These are phyloP conservation scores for Globodera ellingtonae DNA, from an alignment of 1,140 invertebrate genomes.

Conservation along the genomic window DNA sequence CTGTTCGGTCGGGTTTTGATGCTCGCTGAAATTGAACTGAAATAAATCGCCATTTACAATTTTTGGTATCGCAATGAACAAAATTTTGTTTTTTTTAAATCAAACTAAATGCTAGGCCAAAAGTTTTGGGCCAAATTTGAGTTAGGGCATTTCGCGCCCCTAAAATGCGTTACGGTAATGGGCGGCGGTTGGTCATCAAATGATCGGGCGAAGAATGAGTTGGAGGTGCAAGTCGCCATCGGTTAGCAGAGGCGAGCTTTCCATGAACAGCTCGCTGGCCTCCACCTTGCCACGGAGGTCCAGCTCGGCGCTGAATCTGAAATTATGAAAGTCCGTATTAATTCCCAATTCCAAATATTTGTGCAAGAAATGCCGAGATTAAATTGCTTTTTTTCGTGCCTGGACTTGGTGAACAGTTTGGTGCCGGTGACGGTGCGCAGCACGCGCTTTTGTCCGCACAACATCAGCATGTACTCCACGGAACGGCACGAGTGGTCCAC, in stretches of 20 bases:
- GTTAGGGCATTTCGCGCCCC: too few relatives aligned
- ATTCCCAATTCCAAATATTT: background rate
- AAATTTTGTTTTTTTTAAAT: too few relatives aligned
- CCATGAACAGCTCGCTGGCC: constrained; percentile 41
- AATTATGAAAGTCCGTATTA: constrained; percentile 24
- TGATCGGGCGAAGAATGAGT: constrained; percentile 45
- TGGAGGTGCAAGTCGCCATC: constrained; percentile 50
- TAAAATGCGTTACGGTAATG: too few relatives aligned
- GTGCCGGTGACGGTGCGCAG: constrained; percentile 66
- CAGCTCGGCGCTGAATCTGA: constrained; percentile 51
- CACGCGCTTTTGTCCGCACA: constrained; percentile 66
- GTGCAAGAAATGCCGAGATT: too few relatives aligned
- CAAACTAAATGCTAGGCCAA: too few relatives aligned
- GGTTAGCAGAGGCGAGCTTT: constrained; percentile 40
- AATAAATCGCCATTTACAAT: too few relatives aligned
- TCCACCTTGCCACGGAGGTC: constrained; percentile 48
- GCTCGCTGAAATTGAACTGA: too few relatives aligned
- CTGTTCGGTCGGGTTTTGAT: too few relatives aligned
- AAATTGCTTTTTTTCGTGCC: constrained; percentile 23
- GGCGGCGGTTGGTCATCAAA: constrained; percentile 10
- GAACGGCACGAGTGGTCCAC: constrained; percentile 66
- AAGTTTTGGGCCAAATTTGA: too few relatives aligned
- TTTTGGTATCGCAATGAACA: too few relatives aligned
- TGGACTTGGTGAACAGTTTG: constrained; percentile 68
- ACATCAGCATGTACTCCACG: constrained; percentile 67